These are phyloP conservation scores for Arvicanthis niloticus DNA, from an alignment of 2,113 vertebrate genomes.

Conservation along the genomic window DNA sequence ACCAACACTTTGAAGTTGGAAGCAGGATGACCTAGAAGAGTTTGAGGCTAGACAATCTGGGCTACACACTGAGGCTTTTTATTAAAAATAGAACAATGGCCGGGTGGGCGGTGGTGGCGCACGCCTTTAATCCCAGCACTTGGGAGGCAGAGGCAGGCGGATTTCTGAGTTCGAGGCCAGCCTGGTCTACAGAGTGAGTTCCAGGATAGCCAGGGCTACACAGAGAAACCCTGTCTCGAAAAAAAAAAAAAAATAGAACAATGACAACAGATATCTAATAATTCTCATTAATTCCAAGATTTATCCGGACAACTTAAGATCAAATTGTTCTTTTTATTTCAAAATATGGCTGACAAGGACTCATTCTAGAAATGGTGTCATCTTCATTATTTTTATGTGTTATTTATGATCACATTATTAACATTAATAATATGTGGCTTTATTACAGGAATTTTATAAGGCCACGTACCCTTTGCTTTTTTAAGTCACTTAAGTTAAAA, in stretches of 20 bases:
- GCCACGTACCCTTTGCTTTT: neutral
- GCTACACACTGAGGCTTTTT: neutral
- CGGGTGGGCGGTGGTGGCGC: no score
- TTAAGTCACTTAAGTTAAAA: neutral
- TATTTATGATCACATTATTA: neutral
- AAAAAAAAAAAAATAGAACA: neutral
- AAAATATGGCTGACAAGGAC: neutral
- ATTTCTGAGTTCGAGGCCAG: no score
- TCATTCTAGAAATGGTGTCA: neutral
- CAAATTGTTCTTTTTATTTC: neutral
- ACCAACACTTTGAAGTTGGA: neutral
- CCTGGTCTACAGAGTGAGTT: no score
- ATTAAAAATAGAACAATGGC: neutral
- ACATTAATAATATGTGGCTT: neutral
- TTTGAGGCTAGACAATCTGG: neutral
- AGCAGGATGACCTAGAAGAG: neutral
- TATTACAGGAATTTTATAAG: neutral
- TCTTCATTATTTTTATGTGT: neutral
- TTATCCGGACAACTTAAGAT: neutral
- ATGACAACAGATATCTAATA: neutral
- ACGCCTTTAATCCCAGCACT: no score
- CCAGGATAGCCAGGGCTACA: no score
- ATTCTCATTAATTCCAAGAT: neutral
- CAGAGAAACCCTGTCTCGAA: no score
- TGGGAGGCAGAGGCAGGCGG: no score